Conservation (phyloP, 2,113 vertebrate species). For the Menura novaehollandiae region DNA sequence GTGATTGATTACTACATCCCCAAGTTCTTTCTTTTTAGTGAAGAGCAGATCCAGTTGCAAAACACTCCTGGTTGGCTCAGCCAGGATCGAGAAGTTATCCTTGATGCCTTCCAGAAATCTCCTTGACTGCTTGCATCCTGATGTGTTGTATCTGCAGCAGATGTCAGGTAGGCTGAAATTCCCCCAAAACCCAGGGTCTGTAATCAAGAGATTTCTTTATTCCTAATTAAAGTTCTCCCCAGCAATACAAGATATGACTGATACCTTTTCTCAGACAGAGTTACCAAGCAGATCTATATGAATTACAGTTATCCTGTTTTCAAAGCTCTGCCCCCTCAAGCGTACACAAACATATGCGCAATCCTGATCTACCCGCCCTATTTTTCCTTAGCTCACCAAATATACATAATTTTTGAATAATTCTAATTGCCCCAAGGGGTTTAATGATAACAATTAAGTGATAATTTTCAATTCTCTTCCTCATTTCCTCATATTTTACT, state of each 20-base stretch:
- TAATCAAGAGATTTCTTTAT: not conserved
- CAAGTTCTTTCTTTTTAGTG: not conserved
- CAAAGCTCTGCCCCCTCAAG: not conserved
- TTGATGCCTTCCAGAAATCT: not conserved
- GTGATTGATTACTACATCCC: not conserved
- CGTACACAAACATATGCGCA: not conserved
- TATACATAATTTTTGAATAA: not conserved
- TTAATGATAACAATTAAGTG: not conserved
- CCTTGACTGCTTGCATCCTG: not conserved
- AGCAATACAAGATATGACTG: not conserved
- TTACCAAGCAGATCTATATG: not conserved
- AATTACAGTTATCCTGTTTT: not conserved
- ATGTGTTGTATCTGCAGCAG: not conserved
- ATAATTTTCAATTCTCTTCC: not conserved
- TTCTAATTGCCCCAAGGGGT: not conserved
- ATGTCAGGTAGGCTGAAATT: not conserved
- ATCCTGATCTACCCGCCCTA: not conserved
- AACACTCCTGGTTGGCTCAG: not conserved
- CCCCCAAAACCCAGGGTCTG: not conserved
- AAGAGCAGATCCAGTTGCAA: not conserved
- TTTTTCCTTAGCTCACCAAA: not conserved
- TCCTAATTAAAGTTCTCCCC: not conserved
- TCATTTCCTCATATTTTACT: not conserved
- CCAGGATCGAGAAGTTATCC: not conserved
- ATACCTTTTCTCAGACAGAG: not conserved